These are phyloP conservation scores for Sibirionetta formosa DNA, from an alignment of 2,797 vertebrate genomes.

Conservation along the genomic window DNA sequence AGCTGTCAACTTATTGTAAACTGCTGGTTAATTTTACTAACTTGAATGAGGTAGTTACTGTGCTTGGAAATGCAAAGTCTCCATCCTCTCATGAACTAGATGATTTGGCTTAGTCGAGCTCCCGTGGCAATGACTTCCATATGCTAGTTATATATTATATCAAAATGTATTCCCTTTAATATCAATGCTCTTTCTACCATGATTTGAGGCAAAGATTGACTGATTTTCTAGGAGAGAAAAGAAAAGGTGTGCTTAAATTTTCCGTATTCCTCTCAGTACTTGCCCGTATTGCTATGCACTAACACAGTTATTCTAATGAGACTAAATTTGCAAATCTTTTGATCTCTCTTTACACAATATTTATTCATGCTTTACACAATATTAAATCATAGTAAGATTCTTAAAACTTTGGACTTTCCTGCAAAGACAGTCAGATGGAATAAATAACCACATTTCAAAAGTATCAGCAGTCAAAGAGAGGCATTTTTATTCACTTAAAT, in stretches of 20 bases:
- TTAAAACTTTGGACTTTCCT: not conserved
- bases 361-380: not conserved
- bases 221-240: not conserved
- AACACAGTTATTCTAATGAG: not conserved
- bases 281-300: not conserved
- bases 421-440: not conserved
- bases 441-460: not conserved
- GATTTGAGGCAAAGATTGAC: not conserved
- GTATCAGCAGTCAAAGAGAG: not conserved
- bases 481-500: not conserved
- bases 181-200: not conserved
- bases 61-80: not conserved
- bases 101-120: not conserved
- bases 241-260: not conserved
- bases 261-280: not conserved
- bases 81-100: not conserved
- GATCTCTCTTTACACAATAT: constrained; percentile 4
- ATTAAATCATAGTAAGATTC: not conserved
- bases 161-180: not conserved
- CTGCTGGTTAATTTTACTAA: not conserved
- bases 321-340: constrained; percentile 22
- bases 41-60: not conserved
- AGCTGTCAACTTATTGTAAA: not conserved
- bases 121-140: not conserved
- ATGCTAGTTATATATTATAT: fast-evolving